These are phyloP conservation scores for Pitangus sulphuratus DNA, from an alignment of 2,797 vertebrate genomes.

Conservation along the genomic window DNA sequence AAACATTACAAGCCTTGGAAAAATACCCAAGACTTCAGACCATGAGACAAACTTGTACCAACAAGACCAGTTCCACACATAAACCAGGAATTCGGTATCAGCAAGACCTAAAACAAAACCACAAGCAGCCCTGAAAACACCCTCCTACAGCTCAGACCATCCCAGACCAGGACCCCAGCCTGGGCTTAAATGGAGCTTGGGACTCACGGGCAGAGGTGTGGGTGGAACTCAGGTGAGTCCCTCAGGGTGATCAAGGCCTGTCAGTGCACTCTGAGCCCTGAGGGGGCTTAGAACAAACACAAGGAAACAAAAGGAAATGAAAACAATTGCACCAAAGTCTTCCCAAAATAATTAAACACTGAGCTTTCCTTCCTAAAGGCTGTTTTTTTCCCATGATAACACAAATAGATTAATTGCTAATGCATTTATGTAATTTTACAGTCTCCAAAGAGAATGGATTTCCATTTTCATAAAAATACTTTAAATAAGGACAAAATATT, in stretches of 20 bases:
- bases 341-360: not conserved
- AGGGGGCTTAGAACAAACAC: not conserved
- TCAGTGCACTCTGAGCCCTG: not conserved
- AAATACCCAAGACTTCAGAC: accelerated
- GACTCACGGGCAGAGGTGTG: not conserved
- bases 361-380: not conserved
- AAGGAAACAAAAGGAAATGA: not conserved
- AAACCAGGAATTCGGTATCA: not conserved
- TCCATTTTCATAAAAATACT: not conserved
- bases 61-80: accelerated
- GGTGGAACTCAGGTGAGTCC: not conserved
- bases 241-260: not conserved
- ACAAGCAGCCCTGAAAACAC: accelerated
- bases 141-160: accelerated
- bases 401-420: not conserved
- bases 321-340: not conserved
- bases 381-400: not conserved
- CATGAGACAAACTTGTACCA: accelerated
- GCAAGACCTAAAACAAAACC: not conserved
- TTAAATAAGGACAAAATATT: not conserved
- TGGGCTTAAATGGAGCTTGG: not conserved
- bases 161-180: accelerated
- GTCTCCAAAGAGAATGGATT: not conserved
- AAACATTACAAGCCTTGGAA: accelerated
- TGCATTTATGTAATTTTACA: not conserved